These are phyloP conservation scores for Siphamia tubifer DNA, from an alignment of 2,113 vertebrate species.

Conservation along the genomic window DNA sequence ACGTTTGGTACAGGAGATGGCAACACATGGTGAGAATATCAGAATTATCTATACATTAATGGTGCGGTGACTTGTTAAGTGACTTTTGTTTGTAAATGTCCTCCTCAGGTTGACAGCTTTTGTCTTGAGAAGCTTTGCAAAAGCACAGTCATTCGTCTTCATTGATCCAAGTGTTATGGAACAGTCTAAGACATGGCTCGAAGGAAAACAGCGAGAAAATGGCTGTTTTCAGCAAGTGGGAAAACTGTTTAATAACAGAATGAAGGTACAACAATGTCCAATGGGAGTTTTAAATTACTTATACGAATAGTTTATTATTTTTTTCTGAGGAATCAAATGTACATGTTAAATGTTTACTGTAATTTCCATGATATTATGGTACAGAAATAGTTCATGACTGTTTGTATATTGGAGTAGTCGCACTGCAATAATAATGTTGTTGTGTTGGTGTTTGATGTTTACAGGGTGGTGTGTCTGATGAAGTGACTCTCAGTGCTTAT, in stretches of 20 bases:
- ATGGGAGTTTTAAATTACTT: background rate
- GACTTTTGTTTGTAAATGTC: background rate
- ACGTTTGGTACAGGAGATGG: slow-evolving; percentile 83
- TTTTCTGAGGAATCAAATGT: background rate
- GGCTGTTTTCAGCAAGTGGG: slow-evolving; percentile 83
- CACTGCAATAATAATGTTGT: background rate
- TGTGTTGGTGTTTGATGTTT: background rate
- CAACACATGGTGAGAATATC: slow-evolving; percentile 87
- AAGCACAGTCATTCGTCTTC: slow-evolving; percentile 73
- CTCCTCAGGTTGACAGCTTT: slow-evolving; percentile 84
- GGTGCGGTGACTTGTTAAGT: too few species aligned
- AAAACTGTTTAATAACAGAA: slow-evolving; percentile 79
- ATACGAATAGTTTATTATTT: too few species aligned
- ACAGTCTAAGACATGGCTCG: slow-evolving; percentile 72
- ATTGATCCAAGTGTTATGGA: slow-evolving; percentile 60
- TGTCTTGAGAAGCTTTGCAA: slow-evolving; percentile 78
- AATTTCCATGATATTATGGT: too few species aligned
- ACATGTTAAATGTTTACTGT: too few species aligned
- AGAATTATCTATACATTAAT: background rate
- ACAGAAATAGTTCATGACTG: too few species aligned
- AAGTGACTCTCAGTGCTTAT: slow-evolving; percentile 82
- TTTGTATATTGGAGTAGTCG: too few species aligned
- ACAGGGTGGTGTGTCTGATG: slow-evolving; percentile 84
- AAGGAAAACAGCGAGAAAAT: slow-evolving; percentile 61
- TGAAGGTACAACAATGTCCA: slow-evolving; percentile 73